A percentile compares a stretch with the other conserved stretches of the same genome.
These are phyloP conservation scores for Netelia melanura DNA, from an alignment of 2,888 invertebrate species.

Conservation along the genomic window DNA sequence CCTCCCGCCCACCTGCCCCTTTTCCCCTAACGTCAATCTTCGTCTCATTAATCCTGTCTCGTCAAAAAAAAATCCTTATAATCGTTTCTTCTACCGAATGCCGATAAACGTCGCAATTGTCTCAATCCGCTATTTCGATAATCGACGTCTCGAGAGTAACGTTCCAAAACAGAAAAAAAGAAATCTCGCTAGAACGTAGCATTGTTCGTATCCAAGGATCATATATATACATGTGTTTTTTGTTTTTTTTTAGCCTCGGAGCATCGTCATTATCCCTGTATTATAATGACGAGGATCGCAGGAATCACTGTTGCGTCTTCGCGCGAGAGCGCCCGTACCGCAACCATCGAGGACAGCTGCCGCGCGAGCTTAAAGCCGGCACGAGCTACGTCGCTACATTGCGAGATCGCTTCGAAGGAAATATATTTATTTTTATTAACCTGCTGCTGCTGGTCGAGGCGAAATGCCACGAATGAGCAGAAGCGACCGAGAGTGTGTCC, in stretches of 20 bases:
- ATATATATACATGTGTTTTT: no score
- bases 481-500: conserved; percentile 37
- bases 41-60: conserved; percentile 20
- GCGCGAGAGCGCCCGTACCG: conserved; percentile 37
- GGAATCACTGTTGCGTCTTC: conserved; percentile 52
- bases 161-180: neutral
- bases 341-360: conserved; percentile 33
- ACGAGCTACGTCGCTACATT: conserved; percentile 51
- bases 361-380: conserved; percentile 15
- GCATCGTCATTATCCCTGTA: conserved; percentile 16
- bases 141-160: no score
- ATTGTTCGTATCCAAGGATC: conserved; percentile 16
- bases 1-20: no score
- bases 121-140: no score
- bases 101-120: no score
- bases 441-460: conserved; percentile 17
- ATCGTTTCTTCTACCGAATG: no score
- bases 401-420: conserved; percentile 43
- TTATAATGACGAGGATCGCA: conserved; percentile 18
- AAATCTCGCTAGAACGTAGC: conserved; percentile 36
- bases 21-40: neutral
- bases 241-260: neutral
- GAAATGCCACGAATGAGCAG: conserved; percentile 8
- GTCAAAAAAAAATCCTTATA: neutral
- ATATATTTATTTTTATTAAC: conserved; percentile 64